Evolutionary conservation across 2,888 invertebrate genomes (phyloP).

Genomic region (Cerastoderma edule): DNA sequence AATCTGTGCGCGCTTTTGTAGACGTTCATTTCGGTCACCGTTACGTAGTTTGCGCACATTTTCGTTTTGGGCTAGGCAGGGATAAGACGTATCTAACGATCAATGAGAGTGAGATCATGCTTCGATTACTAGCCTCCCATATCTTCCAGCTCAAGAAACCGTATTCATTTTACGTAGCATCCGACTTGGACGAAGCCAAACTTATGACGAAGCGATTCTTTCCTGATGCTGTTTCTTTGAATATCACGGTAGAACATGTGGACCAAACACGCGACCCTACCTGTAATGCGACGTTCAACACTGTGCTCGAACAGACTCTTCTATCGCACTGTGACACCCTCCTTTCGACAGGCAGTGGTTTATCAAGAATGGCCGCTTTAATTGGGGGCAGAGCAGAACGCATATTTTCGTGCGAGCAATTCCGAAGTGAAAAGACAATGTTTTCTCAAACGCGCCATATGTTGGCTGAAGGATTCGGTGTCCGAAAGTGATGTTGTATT

Average conservation of each 20-base stretch:
- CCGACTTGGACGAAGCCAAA: not conserved
- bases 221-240: not conserved
- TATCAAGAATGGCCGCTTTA: slow-evolving; percentile 40
- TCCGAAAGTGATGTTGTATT: no score
- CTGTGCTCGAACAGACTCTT: slow-evolving; percentile 36
- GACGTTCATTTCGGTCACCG: not conserved
- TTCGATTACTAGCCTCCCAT: not conserved
- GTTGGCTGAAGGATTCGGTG: no score
- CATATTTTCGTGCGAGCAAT: no score
- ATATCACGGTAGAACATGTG: slow-evolving; percentile 33
- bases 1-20: slow-evolving; percentile 2
- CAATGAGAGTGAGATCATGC: not conserved
- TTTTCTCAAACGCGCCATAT: no score
- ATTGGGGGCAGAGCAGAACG: slow-evolving; percentile 18
- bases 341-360: slow-evolving; percentile 39
- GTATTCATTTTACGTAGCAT: not conserved
- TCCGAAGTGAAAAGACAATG: no score
- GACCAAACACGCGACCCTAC: slow-evolving; percentile 6
- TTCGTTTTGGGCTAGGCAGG: slow-evolving; percentile 33
- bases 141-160: not conserved
- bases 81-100: not conserved
- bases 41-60: slow-evolving; percentile 39
- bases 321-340: slow-evolving; percentile 32
- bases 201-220: not conserved
- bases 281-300: slow-evolving; percentile 32